phyloP scores from a whole-genome alignment of 2,797 vertebrate genomes.

The Coilia nasus region DNA sequence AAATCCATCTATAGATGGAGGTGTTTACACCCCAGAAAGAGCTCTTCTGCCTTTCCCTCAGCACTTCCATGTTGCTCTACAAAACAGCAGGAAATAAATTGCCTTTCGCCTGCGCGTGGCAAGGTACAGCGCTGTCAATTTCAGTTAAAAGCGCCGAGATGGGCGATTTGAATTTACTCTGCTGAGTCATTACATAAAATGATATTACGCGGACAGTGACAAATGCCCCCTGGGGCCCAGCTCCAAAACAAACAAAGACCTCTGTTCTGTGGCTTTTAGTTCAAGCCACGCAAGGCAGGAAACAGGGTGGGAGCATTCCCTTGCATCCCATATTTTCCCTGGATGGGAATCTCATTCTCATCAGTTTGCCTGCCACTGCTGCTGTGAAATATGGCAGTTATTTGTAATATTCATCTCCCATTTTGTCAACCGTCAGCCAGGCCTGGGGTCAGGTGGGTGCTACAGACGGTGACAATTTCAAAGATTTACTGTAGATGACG shows the following conservation, averaged over 20 bases:
- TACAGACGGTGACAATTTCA: background rate
- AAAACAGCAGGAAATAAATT: slow-evolving; percentile 41
- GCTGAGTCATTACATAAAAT: slow-evolving; percentile 69
- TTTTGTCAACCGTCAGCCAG: background rate
- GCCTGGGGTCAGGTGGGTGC: background rate
- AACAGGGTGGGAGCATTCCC: background rate
- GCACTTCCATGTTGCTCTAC: slow-evolving; percentile 11
- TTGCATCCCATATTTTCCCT: slow-evolving; percentile 21
- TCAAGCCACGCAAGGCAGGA: slow-evolving; percentile 51
- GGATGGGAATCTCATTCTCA: slow-evolving; percentile 50
- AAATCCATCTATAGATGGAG: background rate
- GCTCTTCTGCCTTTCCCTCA: background rate
- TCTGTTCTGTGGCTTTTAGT: slow-evolving; percentile 60
- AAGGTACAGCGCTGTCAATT: slow-evolving; percentile 63
- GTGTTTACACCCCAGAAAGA: background rate
- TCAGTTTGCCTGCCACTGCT: slow-evolving; percentile 31
- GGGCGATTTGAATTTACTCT: slow-evolving; percentile 53
- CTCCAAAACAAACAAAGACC: slow-evolving; percentile 65
- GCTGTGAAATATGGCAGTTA: slow-evolving; percentile 54
- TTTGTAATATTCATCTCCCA: slow-evolving; percentile 53
- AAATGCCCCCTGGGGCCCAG: slow-evolving; percentile 61
- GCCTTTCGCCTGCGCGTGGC: slow-evolving; percentile 23
- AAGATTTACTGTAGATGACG: background rate
- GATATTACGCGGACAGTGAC: slow-evolving; percentile 71
- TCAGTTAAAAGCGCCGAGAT: slow-evolving; percentile 58